These are phyloP conservation scores for Macrophya alboannulata DNA, from an alignment of 2,888 invertebrate genomes.

Conservation along the genomic window DNA sequence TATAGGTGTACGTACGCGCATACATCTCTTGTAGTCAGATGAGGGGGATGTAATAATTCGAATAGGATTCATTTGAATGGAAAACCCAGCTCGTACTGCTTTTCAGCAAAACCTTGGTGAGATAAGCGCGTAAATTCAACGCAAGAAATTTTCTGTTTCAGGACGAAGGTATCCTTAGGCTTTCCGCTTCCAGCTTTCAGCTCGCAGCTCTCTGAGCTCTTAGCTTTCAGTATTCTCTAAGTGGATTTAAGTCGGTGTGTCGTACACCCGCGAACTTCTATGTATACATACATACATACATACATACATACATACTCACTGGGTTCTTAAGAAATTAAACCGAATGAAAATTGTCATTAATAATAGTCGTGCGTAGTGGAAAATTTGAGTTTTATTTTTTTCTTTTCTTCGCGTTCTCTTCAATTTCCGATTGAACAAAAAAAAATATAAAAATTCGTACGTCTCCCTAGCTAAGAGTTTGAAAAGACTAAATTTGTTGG, in stretches of 20 bases:
- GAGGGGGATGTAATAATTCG: slow-evolving; percentile 8
- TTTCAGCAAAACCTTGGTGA: slow-evolving; percentile 12
- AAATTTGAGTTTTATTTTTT: background rate
- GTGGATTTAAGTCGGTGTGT: slow-evolving; percentile 21
- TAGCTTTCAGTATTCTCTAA: slow-evolving; percentile 33
- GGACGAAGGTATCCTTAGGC: slow-evolving; percentile 9
- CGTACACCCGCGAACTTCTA: slow-evolving; percentile 18
- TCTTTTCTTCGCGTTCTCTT: background rate
- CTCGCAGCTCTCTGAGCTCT: background rate
- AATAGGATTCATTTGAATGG: slow-evolving; percentile 7
- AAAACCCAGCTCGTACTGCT: background rate
- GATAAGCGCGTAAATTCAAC: slow-evolving; percentile 7
- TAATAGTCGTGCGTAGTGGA: background rate
- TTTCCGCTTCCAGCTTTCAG: slow-evolving; percentile 17
- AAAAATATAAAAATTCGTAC: background rate
- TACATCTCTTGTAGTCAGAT: background rate
- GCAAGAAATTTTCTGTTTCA: slow-evolving; percentile 37
- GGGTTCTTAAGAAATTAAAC: background rate
- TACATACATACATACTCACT: too few species aligned
- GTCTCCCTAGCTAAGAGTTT: slow-evolving; percentile 6
- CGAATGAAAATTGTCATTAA: slow-evolving; percentile 1
- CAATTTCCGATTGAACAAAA: background rate
- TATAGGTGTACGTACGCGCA: too few species aligned
- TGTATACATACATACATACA: background rate
- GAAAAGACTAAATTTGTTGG: background rate